Base-by-base conservation (phyloP, 2,888 invertebrate species). In the Listrodromus nycthemerus region DNA sequence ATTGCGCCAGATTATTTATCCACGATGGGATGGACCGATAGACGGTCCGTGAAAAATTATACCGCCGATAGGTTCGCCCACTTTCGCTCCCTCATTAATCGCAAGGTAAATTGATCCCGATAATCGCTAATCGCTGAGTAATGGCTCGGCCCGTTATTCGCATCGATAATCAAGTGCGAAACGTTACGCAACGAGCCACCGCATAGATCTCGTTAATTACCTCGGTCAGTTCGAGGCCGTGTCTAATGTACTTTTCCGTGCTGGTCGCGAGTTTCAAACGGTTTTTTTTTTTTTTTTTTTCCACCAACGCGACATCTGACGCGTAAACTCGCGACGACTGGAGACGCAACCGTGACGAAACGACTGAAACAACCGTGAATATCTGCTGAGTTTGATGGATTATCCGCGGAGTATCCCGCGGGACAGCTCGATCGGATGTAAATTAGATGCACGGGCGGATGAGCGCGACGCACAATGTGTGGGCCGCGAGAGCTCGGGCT, bases 91-190 rank as follows among this genome's bases (percentile, higher is more conserved):
- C 55, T 63, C 69, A 16, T 69, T 61, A 41, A 50, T 24, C 69
- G 21, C 33, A 69, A 50, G n/a, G 21, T 30, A 27, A 73, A 61
- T 48, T 21, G n/a, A n/a, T 48, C 73, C 67, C 73, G 66, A 74
- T 80, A 80, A 80, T 80, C 80, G 74, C 80, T 58, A 74, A 83
- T 80, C 75, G 65, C n/a, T 58, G 58, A 30, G 30, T 75, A 83
- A 83, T 80, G 76, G 71, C 74, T 66, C 75, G 83, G 13, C 55
- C 24, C 66, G 71, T 75, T 83, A 83, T 76, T 71, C 71, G 67
- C 41, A n/a, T 52, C 76, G 80, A 80, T 76, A 71, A 76, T 83
- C 76, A 71, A 76, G 76, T 80, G 80, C 52, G 71, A 80, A 71
- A 76, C 67, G 63, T 73, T 73, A 73, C 63, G 55, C 61, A 58